Percentiles rank a stretch among this genome's conserved stretches.
These are phyloP conservation scores for Reticulitermes speratus DNA, from an alignment of 1,140 invertebrate genomes.

Conservation along the genomic window DNA sequence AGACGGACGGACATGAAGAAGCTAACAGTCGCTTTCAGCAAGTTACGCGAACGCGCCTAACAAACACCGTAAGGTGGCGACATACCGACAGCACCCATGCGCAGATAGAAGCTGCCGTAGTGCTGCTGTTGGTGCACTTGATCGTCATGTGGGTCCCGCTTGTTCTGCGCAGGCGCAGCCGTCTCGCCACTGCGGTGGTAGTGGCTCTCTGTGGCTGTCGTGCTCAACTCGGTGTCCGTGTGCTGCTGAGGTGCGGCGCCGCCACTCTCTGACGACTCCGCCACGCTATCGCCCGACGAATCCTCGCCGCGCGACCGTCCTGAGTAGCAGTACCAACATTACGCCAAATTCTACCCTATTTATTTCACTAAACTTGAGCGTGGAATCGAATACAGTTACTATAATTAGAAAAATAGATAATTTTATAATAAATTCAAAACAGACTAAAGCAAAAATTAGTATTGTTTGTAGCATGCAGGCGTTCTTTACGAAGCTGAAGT, in stretches of 20 bases:
- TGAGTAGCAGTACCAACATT: background rate
- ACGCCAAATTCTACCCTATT: background rate
- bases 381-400: no score
- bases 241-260: conserved; percentile 24
- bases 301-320: background rate
- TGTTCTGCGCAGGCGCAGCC: background rate
- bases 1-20: no score
- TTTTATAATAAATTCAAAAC: no score
- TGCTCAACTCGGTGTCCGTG: conserved; percentile 40
- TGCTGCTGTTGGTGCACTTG: conserved; percentile 43
- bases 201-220: conserved; percentile 35
- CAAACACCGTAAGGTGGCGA: conserved; percentile 28
- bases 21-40: no score
- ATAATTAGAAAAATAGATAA: no score
- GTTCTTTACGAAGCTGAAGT: no score
- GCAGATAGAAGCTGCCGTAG: conserved; percentile 89
- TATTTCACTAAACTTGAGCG: no score
- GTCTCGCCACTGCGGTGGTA: background rate
- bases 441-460: no score
- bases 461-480: no score
- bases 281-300: background rate
- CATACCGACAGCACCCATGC: conserved; percentile 89
- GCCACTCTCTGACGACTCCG: conserved; percentile 22
- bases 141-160: background rate
- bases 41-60: no score